Evolutionary conservation across 2,797 vertebrate genomes (phyloP), one percentile per base, ranked within the genome.

Genomic region (Falco concolor): DNA sequence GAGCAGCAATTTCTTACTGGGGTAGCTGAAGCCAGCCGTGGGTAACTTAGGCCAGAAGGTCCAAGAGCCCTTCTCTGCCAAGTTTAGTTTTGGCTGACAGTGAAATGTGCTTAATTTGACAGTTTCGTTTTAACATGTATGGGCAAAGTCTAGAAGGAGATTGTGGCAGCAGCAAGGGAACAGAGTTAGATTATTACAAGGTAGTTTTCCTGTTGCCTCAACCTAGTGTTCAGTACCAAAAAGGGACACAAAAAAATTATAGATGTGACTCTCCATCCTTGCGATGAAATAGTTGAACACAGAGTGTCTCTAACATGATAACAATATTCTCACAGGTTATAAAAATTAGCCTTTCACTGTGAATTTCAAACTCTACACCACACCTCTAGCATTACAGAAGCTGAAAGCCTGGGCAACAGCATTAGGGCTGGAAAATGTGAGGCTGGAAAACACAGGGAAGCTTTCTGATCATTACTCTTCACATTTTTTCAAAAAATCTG

Each of bases 11-110:
- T 92, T 68, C 59, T 87, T 27, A 53, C 57, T 67, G 10, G 72
- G 79, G 80, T 84, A 97, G 80, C 63, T 93, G 94, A 91, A 96
- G 89, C 85, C 95, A 96, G 72, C 83, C 36, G 2, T 91, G 94
- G 89, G 95, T 96, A 96, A 95, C 94, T 95, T 67, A 54, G 96
- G 93, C 96, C 96, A 96, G 95, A 97, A 96, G 95, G 96, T 96
- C 96, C 95, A 94, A 95, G 82, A 84, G 95, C 73, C 95, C 74
- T 94, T 88, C 77, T 84, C 86, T 96, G 93, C 94, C 95, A 97
- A 96, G 94, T 96, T 93, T 94, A 96, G 87, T 92, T 87, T 81
- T 75, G 65, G 78, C 80, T 97, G 95, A 96, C 95, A 96, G 95
- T 94, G 94, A 97, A 95, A 97, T 81, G 84, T 87, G 90, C 77